A percentile compares a stretch with the other conserved stretches of the same genome.
Conservation (phyloP, 2,888 invertebrate species). For the Frankliniella intonsa region DNA sequence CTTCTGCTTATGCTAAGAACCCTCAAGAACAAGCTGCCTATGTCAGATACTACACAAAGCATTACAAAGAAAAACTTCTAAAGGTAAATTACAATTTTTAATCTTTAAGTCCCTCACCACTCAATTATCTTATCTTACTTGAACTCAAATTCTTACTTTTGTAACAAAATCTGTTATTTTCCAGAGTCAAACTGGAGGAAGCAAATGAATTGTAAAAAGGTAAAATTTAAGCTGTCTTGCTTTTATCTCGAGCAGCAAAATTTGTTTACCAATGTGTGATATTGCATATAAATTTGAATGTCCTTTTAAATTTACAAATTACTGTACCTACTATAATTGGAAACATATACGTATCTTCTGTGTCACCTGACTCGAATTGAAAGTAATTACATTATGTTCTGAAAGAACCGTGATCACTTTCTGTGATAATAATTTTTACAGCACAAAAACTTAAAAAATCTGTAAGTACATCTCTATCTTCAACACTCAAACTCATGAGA, state of each 20-base stretch:
- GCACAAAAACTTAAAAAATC: background rate
- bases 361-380: background rate
- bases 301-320: background rate
- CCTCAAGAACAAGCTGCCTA: slow-evolving; percentile 7
- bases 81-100: background rate
- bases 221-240: background rate
- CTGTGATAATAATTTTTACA: background rate
- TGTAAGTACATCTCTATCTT: no score
- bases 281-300: background rate
- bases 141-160: background rate
- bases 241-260: background rate
- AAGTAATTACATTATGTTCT: background rate
- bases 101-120: background rate
- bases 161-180: background rate
- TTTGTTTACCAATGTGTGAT: background rate
- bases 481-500: no score
- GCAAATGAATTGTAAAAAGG: background rate
- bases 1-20: background rate
- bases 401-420: background rate
- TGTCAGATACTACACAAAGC: background rate
- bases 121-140: background rate
- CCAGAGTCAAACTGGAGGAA: background rate
- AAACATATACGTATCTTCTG: background rate
- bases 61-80: background rate
- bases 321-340: background rate